These are phyloP conservation scores for Cromileptes altivelis DNA, from an alignment of 2,113 vertebrate genomes.

Conservation along the genomic window DNA sequence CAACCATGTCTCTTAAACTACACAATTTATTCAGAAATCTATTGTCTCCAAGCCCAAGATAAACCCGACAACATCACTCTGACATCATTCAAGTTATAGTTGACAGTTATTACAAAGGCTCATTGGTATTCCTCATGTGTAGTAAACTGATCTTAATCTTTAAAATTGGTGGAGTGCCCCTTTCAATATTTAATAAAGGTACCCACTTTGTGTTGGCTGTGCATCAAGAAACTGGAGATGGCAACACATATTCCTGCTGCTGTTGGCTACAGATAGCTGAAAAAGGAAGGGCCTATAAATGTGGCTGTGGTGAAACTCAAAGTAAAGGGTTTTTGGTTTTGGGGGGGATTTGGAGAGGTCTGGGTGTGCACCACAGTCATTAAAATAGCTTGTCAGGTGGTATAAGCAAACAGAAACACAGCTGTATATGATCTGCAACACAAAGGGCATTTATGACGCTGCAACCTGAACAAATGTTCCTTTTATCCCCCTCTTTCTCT, in stretches of 20 bases:
- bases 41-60: background rate
- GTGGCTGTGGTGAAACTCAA: background rate
- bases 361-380: background rate
- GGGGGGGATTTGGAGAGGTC: background rate
- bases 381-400: background rate
- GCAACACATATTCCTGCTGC: background rate
- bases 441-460: background rate
- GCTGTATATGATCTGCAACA: background rate
- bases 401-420: background rate
- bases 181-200: constrained; percentile 1
- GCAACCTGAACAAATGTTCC: background rate
- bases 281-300: background rate
- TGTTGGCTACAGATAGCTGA: background rate
- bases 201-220: background rate
- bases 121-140: background rate
- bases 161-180: background rate
- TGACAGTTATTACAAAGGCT: background rate
- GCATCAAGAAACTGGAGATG: background rate
- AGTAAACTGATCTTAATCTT: constrained; percentile 1
- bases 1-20: background rate
- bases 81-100: background rate
- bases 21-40: background rate
- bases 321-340: background rate
- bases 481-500: background rate
- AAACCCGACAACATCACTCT: background rate